These are phyloP conservation scores for Patella caerulea DNA, from an alignment of 2,888 invertebrate species.

Conservation along the genomic window DNA sequence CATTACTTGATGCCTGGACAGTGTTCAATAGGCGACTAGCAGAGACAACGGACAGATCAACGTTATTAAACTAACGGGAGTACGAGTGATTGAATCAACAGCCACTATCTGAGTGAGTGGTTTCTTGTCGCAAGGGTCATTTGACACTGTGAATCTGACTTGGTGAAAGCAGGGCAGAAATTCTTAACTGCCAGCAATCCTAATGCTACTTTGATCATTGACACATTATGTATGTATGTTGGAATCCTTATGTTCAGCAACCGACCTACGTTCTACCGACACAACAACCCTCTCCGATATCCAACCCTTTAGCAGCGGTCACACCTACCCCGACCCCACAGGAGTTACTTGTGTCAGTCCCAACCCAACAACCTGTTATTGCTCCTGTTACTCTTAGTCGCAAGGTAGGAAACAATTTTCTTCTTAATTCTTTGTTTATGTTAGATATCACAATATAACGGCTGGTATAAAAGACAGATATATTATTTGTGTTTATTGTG, in stretches of 20 bases:
- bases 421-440: neutral
- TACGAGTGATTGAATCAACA: slow-evolving; percentile 8
- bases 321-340: slow-evolving; percentile 31
- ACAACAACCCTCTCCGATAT: slow-evolving; percentile 32
- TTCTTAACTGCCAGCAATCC: neutral
- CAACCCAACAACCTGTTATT: slow-evolving; percentile 24
- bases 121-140: slow-evolving; percentile 10
- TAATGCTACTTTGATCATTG: slow-evolving; percentile 11
- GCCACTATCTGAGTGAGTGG: neutral
- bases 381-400: slow-evolving; percentile 35
- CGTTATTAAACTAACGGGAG: neutral
- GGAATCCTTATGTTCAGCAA: slow-evolving; percentile 43
- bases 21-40: neutral
- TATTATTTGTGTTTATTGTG: no score
- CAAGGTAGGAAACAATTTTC: slow-evolving; percentile 32
- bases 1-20: slow-evolving; percentile 9
- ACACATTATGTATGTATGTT: slow-evolving; percentile 48
- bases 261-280: slow-evolving; percentile 30
- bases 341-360: slow-evolving; percentile 35
- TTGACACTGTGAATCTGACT: slow-evolving; percentile 10
- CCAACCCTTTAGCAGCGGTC: slow-evolving; percentile 22
- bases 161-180: slow-evolving; percentile 7
- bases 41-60: no score
- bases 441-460: neutral
- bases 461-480: no score